Conservation (phyloP, 2,888 invertebrate genomes). For the Meiosimyza platycephala region DNA sequence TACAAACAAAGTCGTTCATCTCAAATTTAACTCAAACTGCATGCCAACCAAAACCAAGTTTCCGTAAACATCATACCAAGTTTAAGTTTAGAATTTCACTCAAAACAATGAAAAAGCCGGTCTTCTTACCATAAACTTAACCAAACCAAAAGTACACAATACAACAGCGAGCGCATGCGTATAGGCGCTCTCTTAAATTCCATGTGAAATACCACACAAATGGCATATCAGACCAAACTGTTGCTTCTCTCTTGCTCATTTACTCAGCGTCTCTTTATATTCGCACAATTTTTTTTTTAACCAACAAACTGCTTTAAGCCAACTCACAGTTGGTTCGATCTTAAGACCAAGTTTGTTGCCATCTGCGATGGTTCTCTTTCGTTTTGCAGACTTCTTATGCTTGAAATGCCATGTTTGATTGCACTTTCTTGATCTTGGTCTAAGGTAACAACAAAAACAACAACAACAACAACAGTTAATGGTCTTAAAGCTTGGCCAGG, state of each 20-base stretch:
- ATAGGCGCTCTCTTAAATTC: neutral
- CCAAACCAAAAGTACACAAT: neutral
- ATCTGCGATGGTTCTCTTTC: neutral
- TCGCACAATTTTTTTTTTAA: no score
- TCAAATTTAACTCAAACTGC: neutral
- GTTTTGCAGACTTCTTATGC: neutral
- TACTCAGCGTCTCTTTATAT: neutral
- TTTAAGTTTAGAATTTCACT: constrained; percentile 7
- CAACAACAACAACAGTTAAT: constrained; percentile 18
- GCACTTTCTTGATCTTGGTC: constrained; percentile 11
- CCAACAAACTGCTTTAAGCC: neutral
- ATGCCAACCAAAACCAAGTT: neutral
- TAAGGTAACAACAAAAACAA: neutral
- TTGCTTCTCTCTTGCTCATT: neutral
- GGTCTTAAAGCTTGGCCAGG: constrained; percentile 14
- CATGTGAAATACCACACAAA: neutral
- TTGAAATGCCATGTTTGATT: neutral
- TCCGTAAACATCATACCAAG: neutral
- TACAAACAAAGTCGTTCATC: neutral
- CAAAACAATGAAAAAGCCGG: constrained; percentile 3
- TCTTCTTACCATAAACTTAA: neutral
- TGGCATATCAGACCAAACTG: neutral
- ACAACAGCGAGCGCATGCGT: neutral
- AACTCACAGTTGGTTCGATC: neutral
- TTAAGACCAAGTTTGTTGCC: neutral